Conservation (phyloP, 2,113 vertebrate genomes). For the crab-eating macaque (Macaca fascicularis) region DNA sequence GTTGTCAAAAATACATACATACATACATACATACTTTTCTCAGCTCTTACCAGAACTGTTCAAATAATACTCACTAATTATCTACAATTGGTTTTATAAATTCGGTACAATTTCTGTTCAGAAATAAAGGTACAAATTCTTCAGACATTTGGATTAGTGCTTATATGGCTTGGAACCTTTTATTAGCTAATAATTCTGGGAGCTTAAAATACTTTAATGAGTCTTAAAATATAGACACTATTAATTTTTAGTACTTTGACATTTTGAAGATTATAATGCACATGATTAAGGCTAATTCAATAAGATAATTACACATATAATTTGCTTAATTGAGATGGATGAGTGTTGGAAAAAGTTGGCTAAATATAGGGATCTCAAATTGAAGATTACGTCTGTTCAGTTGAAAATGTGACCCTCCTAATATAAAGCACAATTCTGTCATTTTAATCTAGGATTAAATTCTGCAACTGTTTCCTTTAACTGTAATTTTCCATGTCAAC, state of each 20-base stretch:
- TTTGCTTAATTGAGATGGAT: background rate
- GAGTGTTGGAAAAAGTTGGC: background rate
- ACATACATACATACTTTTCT: background rate
- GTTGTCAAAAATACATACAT: background rate
- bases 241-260: background rate
- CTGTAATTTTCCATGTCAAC: slow-evolving; percentile 81
- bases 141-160: background rate
- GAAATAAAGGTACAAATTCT: slow-evolving; percentile 15
- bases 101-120: background rate
- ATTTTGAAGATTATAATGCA: slow-evolving; percentile 45
- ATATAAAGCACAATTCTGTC: slow-evolving; percentile 69
- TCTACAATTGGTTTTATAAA: background rate
- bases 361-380: slow-evolving; percentile 60
- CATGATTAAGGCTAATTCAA: slow-evolving; percentile 42
- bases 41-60: background rate
- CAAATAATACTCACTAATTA: slow-evolving; percentile 43
- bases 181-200: slow-evolving; percentile 10
- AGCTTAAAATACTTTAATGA: background rate
- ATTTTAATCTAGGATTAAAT: slow-evolving; percentile 79
- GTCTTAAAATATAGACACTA: slow-evolving; percentile 34
- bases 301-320: slow-evolving; percentile 33
- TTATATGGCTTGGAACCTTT: background rate
- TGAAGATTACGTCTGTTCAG: slow-evolving; percentile 50
- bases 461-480: slow-evolving; percentile 73
- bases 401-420: slow-evolving; percentile 61